These are phyloP conservation scores for Cephalopachus bancanus DNA, from an alignment of 2,797 vertebrate species.

Conservation along the genomic window DNA sequence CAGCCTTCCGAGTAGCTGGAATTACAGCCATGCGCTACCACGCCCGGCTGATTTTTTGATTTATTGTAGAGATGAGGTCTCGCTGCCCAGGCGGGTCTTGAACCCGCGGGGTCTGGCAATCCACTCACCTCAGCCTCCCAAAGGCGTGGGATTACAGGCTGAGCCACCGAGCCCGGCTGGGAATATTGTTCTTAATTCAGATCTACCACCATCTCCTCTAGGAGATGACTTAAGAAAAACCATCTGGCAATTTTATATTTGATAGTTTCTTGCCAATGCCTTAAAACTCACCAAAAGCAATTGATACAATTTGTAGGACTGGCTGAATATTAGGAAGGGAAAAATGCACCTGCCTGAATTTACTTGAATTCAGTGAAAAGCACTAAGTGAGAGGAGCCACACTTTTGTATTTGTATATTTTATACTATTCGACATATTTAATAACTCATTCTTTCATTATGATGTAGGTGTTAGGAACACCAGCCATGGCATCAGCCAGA, in stretches of 20 bases:
- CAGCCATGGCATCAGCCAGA: neutral
- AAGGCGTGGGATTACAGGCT: no score
- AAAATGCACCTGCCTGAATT: conserved; percentile 37
- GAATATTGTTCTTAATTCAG: conserved; percentile 52
- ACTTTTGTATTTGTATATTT: neutral
- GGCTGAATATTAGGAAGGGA: conserved; percentile 41
- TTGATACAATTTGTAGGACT: conserved; percentile 27
- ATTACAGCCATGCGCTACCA: no score
- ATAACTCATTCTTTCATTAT: conserved; percentile 26
- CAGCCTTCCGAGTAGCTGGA: no score
- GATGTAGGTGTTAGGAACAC: conserved; percentile 26
- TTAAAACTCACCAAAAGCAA: conserved; percentile 38
- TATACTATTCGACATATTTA: conserved; percentile 51
- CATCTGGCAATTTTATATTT: neutral
- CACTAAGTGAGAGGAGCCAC: neutral
- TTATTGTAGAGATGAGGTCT: no score
- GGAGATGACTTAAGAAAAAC: conserved; percentile 36
- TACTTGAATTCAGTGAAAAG: neutral
- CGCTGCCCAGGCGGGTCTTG: no score
- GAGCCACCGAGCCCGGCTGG: no score
- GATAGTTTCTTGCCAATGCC: neutral
- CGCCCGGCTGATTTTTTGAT: no score
- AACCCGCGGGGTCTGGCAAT: no score
- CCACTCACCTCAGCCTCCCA: no score
- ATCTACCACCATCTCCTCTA: neutral